Evolutionary conservation across 2,113 vertebrate species (phyloP).

Genomic region (Bombycilla garrulus): DNA sequence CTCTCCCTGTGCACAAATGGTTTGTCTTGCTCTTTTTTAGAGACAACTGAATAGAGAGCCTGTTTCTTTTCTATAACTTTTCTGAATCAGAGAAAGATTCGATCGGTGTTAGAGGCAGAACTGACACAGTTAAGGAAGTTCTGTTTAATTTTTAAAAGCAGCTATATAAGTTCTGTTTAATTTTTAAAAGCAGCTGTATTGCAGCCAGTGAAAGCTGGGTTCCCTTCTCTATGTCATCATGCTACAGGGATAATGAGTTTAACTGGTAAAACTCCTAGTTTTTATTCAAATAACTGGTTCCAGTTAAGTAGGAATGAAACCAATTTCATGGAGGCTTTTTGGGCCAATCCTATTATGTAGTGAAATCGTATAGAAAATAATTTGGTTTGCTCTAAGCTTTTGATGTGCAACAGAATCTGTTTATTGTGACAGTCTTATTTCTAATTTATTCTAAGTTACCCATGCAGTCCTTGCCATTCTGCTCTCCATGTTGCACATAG

Average conservation of each 20-base stretch:
- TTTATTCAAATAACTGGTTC: background rate
- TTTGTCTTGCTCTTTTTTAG: background rate
- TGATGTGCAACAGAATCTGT: background rate
- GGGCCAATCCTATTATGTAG: background rate
- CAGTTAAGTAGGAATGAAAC: background rate
- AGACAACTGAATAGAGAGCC: background rate
- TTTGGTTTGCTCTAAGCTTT: background rate
- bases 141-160: background rate
- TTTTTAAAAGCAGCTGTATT: background rate
- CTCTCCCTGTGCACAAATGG: rapidly evolving
- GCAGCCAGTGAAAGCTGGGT: background rate
- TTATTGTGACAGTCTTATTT: background rate
- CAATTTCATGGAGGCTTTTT: conserved; percentile 15
- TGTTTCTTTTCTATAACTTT: background rate
- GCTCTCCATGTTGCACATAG: background rate
- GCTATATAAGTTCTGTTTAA: background rate
- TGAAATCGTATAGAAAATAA: conserved; percentile 39
- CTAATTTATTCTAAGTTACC: background rate
- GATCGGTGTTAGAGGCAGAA: background rate
- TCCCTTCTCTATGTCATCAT: background rate
- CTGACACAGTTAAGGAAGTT: background rate
- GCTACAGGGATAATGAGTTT: background rate
- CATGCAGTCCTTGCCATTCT: background rate
- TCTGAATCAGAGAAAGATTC: background rate
- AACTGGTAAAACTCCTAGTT: background rate